phyloP scores from a whole-genome alignment of 2,888 invertebrate genomes.

The Spodoptera picta region DNA sequence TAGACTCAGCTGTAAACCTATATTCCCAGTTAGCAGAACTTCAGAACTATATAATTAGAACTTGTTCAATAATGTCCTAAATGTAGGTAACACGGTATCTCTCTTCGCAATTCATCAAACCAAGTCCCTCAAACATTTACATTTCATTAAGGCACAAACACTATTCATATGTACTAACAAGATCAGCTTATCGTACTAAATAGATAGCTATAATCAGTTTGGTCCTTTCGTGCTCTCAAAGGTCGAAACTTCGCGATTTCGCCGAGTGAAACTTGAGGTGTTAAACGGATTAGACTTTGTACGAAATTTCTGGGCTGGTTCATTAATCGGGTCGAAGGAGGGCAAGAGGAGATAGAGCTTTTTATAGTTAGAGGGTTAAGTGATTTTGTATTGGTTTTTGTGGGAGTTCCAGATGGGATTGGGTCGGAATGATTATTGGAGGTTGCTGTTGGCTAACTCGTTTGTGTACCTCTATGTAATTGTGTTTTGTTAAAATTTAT shows the following conservation, averaged over 20 bases:
- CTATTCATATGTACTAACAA: constrained; percentile 23
- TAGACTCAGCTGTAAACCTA: no score
- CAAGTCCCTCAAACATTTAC: constrained; percentile 24
- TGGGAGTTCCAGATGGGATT: constrained; percentile 28
- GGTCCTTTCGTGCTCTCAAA: constrained; percentile 58
- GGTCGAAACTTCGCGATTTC: constrained; percentile 62
- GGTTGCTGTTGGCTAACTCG: background rate
- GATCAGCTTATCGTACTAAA: constrained; percentile 64
- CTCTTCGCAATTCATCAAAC: no score
- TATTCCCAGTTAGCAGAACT: no score
- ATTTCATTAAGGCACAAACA: constrained; percentile 43
- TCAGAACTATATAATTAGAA: no score
- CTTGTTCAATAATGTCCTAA: no score
- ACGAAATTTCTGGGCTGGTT: constrained; percentile 61
- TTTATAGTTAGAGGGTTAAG: constrained; percentile 53
- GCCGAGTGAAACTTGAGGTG: constrained; percentile 66
- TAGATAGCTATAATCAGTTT: constrained; percentile 72
- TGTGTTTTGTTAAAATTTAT: background rate
- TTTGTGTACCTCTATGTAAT: background rate
- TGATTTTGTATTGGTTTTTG: constrained; percentile 51
- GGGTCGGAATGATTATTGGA: constrained; percentile 25
- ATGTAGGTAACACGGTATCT: no score
- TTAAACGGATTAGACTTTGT: constrained; percentile 74
- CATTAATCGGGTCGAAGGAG: constrained; percentile 63
- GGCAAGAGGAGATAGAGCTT: constrained; percentile 45